phyloP scores from a whole-genome alignment of 2,113 vertebrate species.

The Heteronetta atricapilla region DNA sequence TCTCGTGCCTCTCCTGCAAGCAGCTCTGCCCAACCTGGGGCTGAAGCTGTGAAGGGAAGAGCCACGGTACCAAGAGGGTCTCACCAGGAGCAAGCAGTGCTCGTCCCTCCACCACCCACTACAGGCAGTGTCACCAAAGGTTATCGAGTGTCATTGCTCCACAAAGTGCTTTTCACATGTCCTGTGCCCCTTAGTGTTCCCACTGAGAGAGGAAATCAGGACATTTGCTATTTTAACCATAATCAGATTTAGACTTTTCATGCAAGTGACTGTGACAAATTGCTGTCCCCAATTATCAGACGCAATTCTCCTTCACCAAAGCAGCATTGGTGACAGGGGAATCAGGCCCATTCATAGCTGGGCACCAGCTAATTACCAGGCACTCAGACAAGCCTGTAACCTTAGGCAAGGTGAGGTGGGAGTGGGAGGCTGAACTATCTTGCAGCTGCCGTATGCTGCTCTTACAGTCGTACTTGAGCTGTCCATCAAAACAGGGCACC shows the following conservation, averaged over 20 bases:
- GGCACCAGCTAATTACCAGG: background rate
- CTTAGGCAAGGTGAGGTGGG: background rate
- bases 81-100: background rate
- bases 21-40: background rate
- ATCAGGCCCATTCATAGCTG: background rate
- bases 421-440: background rate
- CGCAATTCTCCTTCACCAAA: background rate
- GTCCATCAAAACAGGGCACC: background rate
- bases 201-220: background rate
- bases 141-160: background rate
- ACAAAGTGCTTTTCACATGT: background rate
- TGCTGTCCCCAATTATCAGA: background rate
- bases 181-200: background rate
- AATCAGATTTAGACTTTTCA: background rate
- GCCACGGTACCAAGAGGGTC: background rate
- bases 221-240: background rate
- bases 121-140: background rate
- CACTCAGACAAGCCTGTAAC: background rate
- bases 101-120: background rate
- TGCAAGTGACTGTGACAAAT: background rate
- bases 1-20: rapidly evolving
- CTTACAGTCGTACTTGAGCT: background rate
- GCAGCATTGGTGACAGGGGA: background rate
- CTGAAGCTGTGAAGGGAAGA: background rate
- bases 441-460: background rate